Evolutionary conservation across 1,140 invertebrate species (phyloP), one percentile per base, ranked within the genome.

Genomic region (Subanguina moxae): DNA sequence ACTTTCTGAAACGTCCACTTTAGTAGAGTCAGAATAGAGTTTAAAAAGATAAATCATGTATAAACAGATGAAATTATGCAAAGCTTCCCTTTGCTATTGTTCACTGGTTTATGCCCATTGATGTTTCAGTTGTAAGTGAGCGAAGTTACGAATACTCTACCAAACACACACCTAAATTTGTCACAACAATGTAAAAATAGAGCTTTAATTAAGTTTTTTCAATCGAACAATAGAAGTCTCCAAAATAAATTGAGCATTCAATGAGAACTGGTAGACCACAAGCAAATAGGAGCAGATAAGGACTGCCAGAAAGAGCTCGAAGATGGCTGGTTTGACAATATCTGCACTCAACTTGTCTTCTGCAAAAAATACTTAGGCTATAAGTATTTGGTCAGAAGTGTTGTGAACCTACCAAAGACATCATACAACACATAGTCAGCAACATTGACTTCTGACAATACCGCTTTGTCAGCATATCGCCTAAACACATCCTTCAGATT

Each of bases 311-410:
- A 97, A 90, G 45, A 97, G 88, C 87, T 97, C 94, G 86, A 97
- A 97, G 56, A 96, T 88, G 27, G 94, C 93, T 72, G 94, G 94
- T 82, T 97, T 97, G 5, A 97, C 93, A 84, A 91, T 92, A 85
- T 67, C 81, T 67, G 73, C 69, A 57, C 73, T 62, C 8, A 79
- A 38, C n/a, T 65, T 68, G 57, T 82, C 75, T 19, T 73, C 73
- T 75, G 59, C 64, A 78, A 68, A 62, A 43, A 71, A 65, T 17
- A n/a, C 11, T 72, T 11, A 5, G 32, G 3, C 32, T n/a, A n/a
- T n/a, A n/a, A n/a, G n/a, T n/a, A n/a, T n/a, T n/a, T n/a, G n/a
- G n/a, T n/a, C n/a, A n/a, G n/a, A n/a, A n/a, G n/a, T n/a, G n/a
- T n/a, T n/a, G n/a, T n/a, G n/a, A 30, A 27, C 57, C n/a, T 68